A percentile compares a stretch with the other conserved stretches of the same genome.
Conservation (phyloP, 2,797 vertebrate genomes). For the Morelia viridis region DNA sequence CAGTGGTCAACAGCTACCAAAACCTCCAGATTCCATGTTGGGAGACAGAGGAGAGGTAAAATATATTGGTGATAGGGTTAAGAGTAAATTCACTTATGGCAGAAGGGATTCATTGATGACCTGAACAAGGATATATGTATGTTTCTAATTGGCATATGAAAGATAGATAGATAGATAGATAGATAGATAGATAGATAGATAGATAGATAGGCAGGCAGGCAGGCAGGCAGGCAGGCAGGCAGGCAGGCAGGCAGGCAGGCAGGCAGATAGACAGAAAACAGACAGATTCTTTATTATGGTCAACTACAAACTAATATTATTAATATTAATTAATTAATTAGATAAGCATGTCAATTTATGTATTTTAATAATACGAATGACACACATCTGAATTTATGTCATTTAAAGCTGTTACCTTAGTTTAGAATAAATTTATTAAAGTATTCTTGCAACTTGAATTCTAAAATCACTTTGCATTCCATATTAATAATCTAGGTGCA, state of each 20-base stretch:
- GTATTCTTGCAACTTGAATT: not conserved
- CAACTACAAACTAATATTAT: not conserved
- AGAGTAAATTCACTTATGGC: not conserved
- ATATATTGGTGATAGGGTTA: not conserved
- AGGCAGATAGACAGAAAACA: not conserved
- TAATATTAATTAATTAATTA: not conserved
- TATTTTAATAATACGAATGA: not conserved
- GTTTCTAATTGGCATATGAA: not conserved
- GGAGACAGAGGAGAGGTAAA: constrained; percentile 96
- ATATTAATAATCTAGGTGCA: not conserved
- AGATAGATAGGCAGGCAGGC: no score
- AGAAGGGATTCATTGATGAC: not conserved
- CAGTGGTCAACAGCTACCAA: constrained; percentile 96
- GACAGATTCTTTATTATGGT: not conserved
- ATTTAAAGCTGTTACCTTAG: not conserved
- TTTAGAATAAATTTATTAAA: not conserved
- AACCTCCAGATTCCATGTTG: constrained; percentile 96
- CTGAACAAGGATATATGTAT: not conserved
- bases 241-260: no score
- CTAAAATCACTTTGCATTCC: not conserved
- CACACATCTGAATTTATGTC: not conserved
- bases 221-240: no score
- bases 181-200: no score
- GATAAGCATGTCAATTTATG: not conserved
- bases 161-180: not conserved